Percentiles rank a stretch among this genome's conserved stretches.
Conservation (phyloP, 2,113 vertebrate genomes). For the Girardinichthys multiradiatus region DNA sequence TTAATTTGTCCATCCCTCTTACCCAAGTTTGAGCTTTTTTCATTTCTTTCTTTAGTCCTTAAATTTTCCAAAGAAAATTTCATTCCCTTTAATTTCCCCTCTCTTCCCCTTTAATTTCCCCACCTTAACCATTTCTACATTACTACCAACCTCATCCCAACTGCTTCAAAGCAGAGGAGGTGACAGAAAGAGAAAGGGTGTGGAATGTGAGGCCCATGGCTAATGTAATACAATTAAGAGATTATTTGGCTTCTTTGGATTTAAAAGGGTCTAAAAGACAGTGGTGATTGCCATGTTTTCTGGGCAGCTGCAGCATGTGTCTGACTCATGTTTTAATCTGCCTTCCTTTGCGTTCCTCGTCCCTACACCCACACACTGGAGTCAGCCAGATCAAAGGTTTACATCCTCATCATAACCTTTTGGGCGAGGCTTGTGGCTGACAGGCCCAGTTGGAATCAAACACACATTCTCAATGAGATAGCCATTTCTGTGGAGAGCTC, state of each 20-base stretch:
- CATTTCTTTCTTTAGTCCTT: conserved; percentile 22
- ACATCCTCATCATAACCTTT: conserved; percentile 33
- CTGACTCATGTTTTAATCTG: conserved; percentile 63
- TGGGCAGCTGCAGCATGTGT: conserved; percentile 33
- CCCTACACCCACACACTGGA: not conserved
- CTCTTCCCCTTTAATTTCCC: not conserved
- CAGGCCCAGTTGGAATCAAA: conserved; percentile 52
- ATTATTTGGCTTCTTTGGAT: conserved; percentile 42
- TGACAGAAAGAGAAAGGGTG: conserved; percentile 37
- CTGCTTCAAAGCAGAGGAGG: conserved; percentile 28
- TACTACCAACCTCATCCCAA: conserved; percentile 26
- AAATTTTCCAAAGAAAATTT: conserved; percentile 49
- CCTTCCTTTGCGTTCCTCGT: not conserved
- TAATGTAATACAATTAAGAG: conserved; percentile 57
- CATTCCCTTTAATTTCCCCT: not conserved
- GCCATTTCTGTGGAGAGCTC: conserved; percentile 30
- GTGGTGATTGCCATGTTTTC: conserved; percentile 36
- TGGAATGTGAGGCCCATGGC: conserved; percentile 1
- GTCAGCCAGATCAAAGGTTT: conserved; percentile 63
- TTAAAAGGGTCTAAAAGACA: conserved; percentile 51
- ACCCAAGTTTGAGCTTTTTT: not conserved
- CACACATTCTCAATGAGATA: conserved; percentile 17
- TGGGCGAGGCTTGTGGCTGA: conserved; percentile 31
- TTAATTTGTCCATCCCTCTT: conserved; percentile 34
- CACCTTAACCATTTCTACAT: conserved; percentile 11